Percentiles rank a stretch among this genome's conserved stretches.
Conservation (phyloP, 2,888 invertebrate genomes). For the Polylopha cassiicola region DNA sequence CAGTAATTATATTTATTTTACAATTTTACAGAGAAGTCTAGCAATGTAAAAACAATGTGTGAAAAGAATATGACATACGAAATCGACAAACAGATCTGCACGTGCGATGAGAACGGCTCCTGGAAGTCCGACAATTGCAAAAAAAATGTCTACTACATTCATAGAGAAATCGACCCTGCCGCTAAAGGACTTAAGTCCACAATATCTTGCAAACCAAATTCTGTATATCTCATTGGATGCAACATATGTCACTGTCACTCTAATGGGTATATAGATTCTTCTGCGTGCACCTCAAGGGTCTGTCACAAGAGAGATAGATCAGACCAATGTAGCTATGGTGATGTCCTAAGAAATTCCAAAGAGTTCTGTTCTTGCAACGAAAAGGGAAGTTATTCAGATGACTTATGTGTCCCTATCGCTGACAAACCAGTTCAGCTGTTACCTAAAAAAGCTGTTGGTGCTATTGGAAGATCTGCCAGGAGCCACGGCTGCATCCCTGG, state of each 20-base stretch:
- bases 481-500: conserved; percentile 19
- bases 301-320: conserved; percentile 37
- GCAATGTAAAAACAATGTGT: conserved; percentile 18
- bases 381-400: conserved; percentile 40
- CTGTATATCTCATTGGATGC: conserved; percentile 43
- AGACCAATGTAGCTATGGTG: conserved; percentile 39
- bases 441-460: conserved; percentile 25
- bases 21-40: too few species aligned
- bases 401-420: conserved; percentile 36
- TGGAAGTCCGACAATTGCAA: conserved; percentile 45
- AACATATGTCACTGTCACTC: conserved; percentile 44
- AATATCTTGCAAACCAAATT: conserved; percentile 35
- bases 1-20: too few species aligned
- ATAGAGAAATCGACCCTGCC: conserved; percentile 20
- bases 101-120: conserved; percentile 36
- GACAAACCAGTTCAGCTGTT: conserved; percentile 32
- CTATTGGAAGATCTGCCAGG: conserved; percentile 23
- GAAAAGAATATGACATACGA: conserved; percentile 31
- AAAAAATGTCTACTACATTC: conserved; percentile 31
- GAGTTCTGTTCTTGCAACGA: conserved; percentile 49
- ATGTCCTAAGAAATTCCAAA: conserved; percentile 33
- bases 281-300: conserved; percentile 39
- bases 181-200: conserved; percentile 28
- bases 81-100: conserved; percentile 37
- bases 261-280: conserved; percentile 29